Evolutionary conservation across 2,888 invertebrate species (phyloP), one percentile per base, ranked within the genome.

Genomic region (Volucella inflata): DNA sequence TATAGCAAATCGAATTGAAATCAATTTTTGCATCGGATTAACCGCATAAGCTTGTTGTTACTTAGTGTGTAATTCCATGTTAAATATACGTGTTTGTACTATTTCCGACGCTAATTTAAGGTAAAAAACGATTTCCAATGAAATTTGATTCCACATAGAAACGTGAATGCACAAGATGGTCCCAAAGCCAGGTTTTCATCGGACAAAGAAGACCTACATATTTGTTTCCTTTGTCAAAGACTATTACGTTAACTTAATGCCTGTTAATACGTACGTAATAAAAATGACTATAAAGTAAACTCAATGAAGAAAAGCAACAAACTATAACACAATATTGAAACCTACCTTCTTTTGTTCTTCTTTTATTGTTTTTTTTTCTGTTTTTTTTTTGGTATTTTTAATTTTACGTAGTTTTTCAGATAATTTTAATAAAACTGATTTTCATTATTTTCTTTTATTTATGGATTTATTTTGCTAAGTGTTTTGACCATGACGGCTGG

Each of bases 71-170:
- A 85, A 85, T 72, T 81, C 85, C 85, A 85, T 85, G 85, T 81
- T 80, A 75, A 67, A 57, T 76, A 76, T 80, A 85, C 21, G 80
- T 76, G 30, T 80, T 68, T 71, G 80, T 85, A 77, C 81, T 77
- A 81, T 85, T 85, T 85, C 81, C 71, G 85, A 85, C 76, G 85
- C 71, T 85, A 85, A 85, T 85, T 85, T 85, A 81, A 85, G 85
- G 85, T 85, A 77, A 85, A 85, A 79, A 85, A 85, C 85, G 85
- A 85, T 85, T 85, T 85, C 59, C 81, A 85, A 81, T 77, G 85
- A 85, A 85, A 85, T 53, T 72, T 59, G 81, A 85, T 44, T 55
- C 80, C 75, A 17, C 44, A 42, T 40, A 46, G 6, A 67, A 40
- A 36, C 55, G 42, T 12, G 42, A 14, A 64, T 14, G 21, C n/a